These are phyloP conservation scores for Trichonephila inaurata DNA, from an alignment of 1,140 invertebrate genomes.

Conservation along the genomic window DNA sequence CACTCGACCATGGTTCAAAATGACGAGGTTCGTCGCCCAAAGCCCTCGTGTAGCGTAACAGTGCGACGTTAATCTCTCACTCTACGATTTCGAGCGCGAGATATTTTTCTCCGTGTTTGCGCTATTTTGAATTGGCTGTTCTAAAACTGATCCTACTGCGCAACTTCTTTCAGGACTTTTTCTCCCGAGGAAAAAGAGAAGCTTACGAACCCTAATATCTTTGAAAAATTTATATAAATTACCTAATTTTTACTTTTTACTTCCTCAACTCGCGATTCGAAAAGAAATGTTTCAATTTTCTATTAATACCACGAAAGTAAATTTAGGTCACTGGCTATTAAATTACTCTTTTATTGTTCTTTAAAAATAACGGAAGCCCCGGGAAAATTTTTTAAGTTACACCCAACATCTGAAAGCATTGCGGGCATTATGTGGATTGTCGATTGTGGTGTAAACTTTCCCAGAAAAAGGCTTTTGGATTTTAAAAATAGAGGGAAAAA, in stretches of 20 bases:
- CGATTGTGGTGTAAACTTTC: background rate
- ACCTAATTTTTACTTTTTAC: background rate
- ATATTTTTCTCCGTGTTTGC: too few species aligned
- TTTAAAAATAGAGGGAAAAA: too few species aligned
- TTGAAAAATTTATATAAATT: background rate
- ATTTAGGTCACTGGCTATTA: background rate
- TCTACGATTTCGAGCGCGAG: too few species aligned
- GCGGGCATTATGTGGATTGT: background rate
- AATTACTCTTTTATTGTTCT: background rate
- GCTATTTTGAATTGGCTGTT: too few species aligned
- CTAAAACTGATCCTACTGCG: too few species aligned
- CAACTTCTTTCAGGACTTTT: too few species aligned
- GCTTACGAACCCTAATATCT: too few species aligned
- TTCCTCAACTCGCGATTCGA: background rate
- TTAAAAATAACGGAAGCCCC: background rate
- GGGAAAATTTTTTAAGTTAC: background rate
- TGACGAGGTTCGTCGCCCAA: too few species aligned
- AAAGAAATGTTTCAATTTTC: background rate
- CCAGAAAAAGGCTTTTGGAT: background rate
- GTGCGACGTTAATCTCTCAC: too few species aligned
- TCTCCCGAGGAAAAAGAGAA: too few species aligned
- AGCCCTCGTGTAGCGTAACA: too few species aligned
- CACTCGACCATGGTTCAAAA: too few species aligned
- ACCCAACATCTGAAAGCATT: background rate
- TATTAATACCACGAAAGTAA: background rate